These are phyloP conservation scores for Agapostemon virescens DNA, from an alignment of 2,888 invertebrate species.

Conservation along the genomic window DNA sequence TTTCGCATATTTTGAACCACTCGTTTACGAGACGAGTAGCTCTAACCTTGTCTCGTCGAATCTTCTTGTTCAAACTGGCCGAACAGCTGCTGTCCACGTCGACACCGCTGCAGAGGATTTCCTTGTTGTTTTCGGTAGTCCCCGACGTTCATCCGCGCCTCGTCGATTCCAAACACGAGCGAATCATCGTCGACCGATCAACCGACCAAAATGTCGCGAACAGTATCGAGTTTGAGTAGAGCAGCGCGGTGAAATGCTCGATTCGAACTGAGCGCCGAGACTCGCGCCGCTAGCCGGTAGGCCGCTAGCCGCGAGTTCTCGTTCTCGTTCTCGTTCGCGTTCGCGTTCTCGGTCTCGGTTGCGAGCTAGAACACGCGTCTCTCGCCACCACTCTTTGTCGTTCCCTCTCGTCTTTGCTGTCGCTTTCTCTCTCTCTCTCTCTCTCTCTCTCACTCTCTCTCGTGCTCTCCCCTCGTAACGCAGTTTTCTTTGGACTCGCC, in stretches of 20 bases:
- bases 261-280: conserved; percentile 63
- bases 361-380: conserved; percentile 11
- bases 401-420: background rate
- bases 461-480: background rate
- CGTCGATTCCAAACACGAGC: conserved; percentile 49
- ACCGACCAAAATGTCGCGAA: background rate
- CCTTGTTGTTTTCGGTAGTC: background rate
- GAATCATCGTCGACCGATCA: conserved; percentile 53
- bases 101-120: background rate
- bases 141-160: conserved; percentile 40
- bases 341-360: conserved; percentile 17
- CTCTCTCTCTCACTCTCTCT: background rate
- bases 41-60: conserved; percentile 5
- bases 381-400: conserved; percentile 13
- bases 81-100: background rate
- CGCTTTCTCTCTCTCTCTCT: too few relatives aligned
- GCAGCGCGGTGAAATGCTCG: conserved; percentile 51
- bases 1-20: background rate
- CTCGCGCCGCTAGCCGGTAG: conserved; percentile 40
- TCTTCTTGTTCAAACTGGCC: background rate
- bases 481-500: background rate
- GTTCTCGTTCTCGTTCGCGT: conserved; percentile 35
- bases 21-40: background rate
- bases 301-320: conserved; percentile 20
- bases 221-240: background rate